These are phyloP conservation scores for Drosophila testacea DNA, from an alignment of 2,888 invertebrate genomes.

Conservation along the genomic window DNA sequence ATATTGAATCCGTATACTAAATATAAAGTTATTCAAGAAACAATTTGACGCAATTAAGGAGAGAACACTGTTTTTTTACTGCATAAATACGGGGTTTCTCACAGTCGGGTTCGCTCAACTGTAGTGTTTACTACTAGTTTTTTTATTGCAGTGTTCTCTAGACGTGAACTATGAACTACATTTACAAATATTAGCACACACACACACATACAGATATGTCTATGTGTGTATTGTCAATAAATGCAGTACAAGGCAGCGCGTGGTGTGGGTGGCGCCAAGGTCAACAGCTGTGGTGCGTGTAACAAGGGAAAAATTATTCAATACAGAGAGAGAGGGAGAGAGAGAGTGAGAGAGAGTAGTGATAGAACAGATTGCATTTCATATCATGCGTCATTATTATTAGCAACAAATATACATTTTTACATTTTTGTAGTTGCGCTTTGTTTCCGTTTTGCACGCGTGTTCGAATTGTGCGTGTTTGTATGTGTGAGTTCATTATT, in stretches of 20 bases:
- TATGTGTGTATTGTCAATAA: slow-evolving; percentile 20
- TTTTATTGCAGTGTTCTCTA: background rate
- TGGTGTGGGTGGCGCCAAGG: slow-evolving; percentile 63
- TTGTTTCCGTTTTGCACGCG: slow-evolving; percentile 68
- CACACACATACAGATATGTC: background rate
- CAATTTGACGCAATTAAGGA: no score
- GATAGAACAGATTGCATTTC: slow-evolving; percentile 63
- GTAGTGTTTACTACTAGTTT: no score
- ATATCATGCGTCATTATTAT: slow-evolving; percentile 63
- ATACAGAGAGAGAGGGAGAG: slow-evolving; percentile 12
- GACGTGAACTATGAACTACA: slow-evolving; percentile 25
- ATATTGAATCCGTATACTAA: no score
- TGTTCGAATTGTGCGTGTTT: slow-evolving; percentile 22
- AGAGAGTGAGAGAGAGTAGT: background rate
- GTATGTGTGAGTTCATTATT: slow-evolving; percentile 29
- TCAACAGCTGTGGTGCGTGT: slow-evolving; percentile 44
- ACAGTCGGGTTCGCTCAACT: no score
- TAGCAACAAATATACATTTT: slow-evolving; percentile 38
- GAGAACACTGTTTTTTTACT: no score
- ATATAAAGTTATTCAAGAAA: no score
- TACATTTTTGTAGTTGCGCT: slow-evolving; percentile 62
- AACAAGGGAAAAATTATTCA: slow-evolving; percentile 20
- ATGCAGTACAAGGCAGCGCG: slow-evolving; percentile 54
- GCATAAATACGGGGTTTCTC: no score
- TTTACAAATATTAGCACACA: background rate